Evolutionary conservation across 2,797 vertebrate species (phyloP), one percentile per base, ranked within the genome.

Genomic region (Triplophysa yarkandensis): DNA sequence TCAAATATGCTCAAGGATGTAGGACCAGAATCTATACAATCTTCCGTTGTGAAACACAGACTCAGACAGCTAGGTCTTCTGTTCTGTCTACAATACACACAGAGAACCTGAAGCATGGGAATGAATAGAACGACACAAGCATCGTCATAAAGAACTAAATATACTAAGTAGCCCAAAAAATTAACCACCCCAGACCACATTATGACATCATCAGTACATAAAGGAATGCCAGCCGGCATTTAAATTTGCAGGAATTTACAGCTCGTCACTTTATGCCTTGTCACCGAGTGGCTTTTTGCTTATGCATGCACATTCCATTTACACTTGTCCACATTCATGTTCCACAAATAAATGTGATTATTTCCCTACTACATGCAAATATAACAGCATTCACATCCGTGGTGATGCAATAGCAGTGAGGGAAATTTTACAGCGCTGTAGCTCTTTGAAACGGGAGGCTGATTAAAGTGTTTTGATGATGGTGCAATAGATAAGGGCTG

Each of bases 1-100:
- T 74, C 62, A 74, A 44, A 30, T 74, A 66, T 10, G 71, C 62
- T 66, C 8, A 27, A 16, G 28, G 71, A 66, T 58, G 46, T 17
- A 13, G 30, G 61, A 9, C 52, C 17, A 27, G 46, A 58, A 66
- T 34, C 62, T 36, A 58, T 58, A 13, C 21, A 4, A 48, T 25
- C 23, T 28, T 39, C 46, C 41, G 34, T 65, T 44, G 43, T 34
- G 16, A 66, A 58, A 28, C 36, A 30, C 19, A 43, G 39, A 65
- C 61, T 32, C 50, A 43, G 48, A 64, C 55, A n/a, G 48, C 48
- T 46, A 58, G 17, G 54, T 41, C n/a, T 28, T 54, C 16, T 4
- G 36, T 63, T 58, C 61, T 44, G 48, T 72, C 44, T 72, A 4
- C 23, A 62, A 27, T 52, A 63, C 21, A 72, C 46, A 52, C n/a